Evolutionary conservation across 2,797 vertebrate genomes (phyloP), one percentile per base, ranked within the genome.

Genomic region (Halcyon badia): DNA sequence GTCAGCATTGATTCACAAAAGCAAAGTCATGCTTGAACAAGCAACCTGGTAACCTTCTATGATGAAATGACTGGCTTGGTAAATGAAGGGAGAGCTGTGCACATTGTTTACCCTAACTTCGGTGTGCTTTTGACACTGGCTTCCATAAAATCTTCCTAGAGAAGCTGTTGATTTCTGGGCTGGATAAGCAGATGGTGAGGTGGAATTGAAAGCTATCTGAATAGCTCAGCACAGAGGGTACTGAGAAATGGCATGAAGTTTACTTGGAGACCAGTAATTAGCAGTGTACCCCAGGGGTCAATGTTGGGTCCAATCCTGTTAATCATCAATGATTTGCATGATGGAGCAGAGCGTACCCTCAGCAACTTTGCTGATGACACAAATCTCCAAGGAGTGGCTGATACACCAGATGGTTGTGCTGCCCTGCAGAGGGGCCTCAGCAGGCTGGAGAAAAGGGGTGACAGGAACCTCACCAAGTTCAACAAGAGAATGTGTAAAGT

Each of bases 361-460:
- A 57, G 18, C 20, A 57, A 5, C 4, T 71, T 58, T 94, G 48
- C 42, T 86, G 71, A n/a, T 37, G 37, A 30, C 8, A 44, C 28
- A 71, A 30, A 71, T 62, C 15, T 58, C 52, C 11, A 18, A 54
- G 17, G 15, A 54, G 52, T 54, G 52, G 52, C 16, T 54, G 30
- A 54, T n/a, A 18, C 52, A 54, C 30, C 48, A 30, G 22, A 25
- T 2, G 10, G 7, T 20, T 39, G 15, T 62, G 28, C 10, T 68
- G 9, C 9, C 51, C 33, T 14, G 7, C 68, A 66, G 46, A 62
- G 13, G 8, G 7, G 42, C 17, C 20, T 31, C 0, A 0, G 16
- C 14, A 49, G 49, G 14, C 49, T 49, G 49, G 13, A 49, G 25
- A 49, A 49, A 49, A 24, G 49, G 49, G 49, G 21, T 44, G 21